Evolutionary conservation across 2,113 vertebrate genomes (phyloP), one percentile per base, ranked within the genome.

Genomic region (Pholis gunnellus): DNA sequence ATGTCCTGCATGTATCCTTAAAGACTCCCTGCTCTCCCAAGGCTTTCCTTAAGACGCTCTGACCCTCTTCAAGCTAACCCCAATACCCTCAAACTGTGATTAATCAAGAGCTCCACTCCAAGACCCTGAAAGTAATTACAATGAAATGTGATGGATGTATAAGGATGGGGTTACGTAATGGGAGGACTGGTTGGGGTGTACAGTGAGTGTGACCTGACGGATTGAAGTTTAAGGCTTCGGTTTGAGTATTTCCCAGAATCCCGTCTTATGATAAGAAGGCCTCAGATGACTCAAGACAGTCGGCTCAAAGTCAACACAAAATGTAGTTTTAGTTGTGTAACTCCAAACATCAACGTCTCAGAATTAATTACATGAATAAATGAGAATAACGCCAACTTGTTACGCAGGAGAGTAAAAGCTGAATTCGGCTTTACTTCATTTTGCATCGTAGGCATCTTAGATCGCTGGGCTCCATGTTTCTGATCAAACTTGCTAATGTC

Each of bases 51-150:
- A 87, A 87, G 88, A 88, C 17, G 17, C 0, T 18, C 78, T 76
- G 87, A 88, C 71, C 78, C 65, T 86, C 89, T 78, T 79, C 52
- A 67, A 60, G 40, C 77, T 71, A 84, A 92, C 68, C 80, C 68
- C 75, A 79, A 85, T 56, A 85, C 82, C 89, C 85, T 79, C 57
- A 65, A 78, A 80, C 72, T 36, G 57, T 2, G 69, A 89, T 92
- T 91, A 92, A 87, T 79, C 68, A 81, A 67, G n/a, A 63, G 66
- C 78, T 81, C 40, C 60, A 10, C 76, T 85, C 78, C 78, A 80
- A 78, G 67, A 52, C 70, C 59, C 74, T n/a, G 34, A 64, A 83
- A 90, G 86, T 75, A 82, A 90, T 89, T 87, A 82, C 40, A 65
- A 60, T 79, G 20, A 61, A 81, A 85, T 78, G 75, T n/a, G 78